Evolutionary conservation across 2,113 vertebrate genomes (phyloP).

Genomic region (Taurulus bubalis): DNA sequence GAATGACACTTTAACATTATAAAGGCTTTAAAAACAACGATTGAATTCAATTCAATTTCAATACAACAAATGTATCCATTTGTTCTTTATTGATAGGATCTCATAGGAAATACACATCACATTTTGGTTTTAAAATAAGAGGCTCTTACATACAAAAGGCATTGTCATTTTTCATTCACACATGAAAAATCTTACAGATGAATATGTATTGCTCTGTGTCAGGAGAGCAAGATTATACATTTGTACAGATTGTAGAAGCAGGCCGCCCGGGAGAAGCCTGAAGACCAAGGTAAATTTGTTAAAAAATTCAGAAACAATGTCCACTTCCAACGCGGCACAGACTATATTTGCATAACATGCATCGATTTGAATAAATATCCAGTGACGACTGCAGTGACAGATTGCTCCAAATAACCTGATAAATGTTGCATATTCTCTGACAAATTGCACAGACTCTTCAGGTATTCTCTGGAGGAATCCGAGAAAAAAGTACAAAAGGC

Average conservation of each 20-base stretch:
- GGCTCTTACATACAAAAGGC: constrained; percentile 59
- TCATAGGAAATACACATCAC: constrained; percentile 63
- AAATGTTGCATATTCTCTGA: constrained; percentile 64
- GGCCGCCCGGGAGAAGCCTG: constrained; percentile 22
- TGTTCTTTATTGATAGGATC: constrained; percentile 69
- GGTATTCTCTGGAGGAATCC: constrained; percentile 60
- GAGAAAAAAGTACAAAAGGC: constrained; percentile 62
- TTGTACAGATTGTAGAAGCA: constrained; percentile 55
- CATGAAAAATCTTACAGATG: constrained; percentile 43
- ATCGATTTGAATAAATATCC: constrained; percentile 70
- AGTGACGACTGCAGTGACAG: constrained; percentile 40
- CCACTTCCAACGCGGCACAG: constrained; percentile 44
- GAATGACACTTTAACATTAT: constrained; percentile 31
- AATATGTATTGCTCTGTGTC: constrained; percentile 61
- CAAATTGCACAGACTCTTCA: constrained; percentile 61
- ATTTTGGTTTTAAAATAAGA: constrained; percentile 56
- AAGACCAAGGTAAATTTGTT: constrained; percentile 37
- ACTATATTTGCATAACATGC: constrained; percentile 69
- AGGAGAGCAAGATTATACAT: constrained; percentile 48
- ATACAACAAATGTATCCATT: constrained; percentile 30
- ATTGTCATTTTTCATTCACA: constrained; percentile 61
- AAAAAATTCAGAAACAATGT: constrained; percentile 58
- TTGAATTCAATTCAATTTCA: constrained; percentile 43
- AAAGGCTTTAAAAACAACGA: constrained; percentile 32
- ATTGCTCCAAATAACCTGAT: constrained; percentile 63